Evolutionary conservation across 2,113 vertebrate species (phyloP).

Genomic region (Chlorocebus sabaeus): DNA sequence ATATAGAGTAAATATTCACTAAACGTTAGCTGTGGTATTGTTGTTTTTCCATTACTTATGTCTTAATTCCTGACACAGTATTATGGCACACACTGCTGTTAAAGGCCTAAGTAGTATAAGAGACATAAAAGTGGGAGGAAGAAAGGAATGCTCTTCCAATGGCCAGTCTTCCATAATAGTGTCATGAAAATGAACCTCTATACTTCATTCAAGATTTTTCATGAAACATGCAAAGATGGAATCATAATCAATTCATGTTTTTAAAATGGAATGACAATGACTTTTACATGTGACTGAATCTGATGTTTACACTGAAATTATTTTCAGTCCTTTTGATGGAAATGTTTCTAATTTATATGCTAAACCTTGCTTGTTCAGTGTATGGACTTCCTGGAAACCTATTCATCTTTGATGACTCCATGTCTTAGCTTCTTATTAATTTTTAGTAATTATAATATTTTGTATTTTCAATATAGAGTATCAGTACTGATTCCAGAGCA

Average conservation of each 20-base stretch:
- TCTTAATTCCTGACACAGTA: neutral
- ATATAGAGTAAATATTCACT: neutral
- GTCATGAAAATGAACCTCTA: neutral
- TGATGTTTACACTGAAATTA: neutral
- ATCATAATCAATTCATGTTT: neutral
- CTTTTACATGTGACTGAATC: neutral
- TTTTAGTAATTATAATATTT: neutral
- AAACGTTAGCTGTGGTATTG: neutral
- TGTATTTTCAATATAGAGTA: neutral
- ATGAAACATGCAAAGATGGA: neutral
- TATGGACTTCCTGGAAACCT: neutral
- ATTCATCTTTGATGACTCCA: neutral
- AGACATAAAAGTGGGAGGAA: neutral
- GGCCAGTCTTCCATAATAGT: no score
- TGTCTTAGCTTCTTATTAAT: neutral
- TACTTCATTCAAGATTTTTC: neutral
- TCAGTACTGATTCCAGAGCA: neutral
- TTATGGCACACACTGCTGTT: neutral
- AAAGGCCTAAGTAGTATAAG: neutral
- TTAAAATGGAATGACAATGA: neutral
- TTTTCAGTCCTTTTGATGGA: neutral
- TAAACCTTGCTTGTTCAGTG: neutral
- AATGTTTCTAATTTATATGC: neutral
- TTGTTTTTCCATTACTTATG: neutral
- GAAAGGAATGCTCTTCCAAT: neutral